A percentile compares a stretch with the other conserved stretches of the same genome.
phyloP scores from a whole-genome alignment of 2,888 invertebrate species.

The Caenorhabditis sinica region DNA sequence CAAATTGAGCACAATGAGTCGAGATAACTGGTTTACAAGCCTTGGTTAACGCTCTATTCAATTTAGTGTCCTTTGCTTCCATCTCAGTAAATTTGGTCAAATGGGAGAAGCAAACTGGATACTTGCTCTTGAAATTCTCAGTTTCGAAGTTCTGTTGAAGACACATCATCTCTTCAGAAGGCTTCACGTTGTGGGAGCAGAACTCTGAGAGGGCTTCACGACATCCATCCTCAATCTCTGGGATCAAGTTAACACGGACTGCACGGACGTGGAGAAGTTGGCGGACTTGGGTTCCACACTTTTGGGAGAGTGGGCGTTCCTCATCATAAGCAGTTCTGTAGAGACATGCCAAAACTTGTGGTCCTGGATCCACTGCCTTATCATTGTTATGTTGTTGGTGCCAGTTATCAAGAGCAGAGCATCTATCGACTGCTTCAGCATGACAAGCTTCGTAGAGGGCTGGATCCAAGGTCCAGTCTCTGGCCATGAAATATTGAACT shows the following conservation, averaged over 20 bases:
- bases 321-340: constrained; percentile 87
- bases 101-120: constrained; percentile 88
- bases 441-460: constrained; percentile 92
- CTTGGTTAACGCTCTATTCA: constrained; percentile 92
- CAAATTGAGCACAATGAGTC: constrained; percentile 87
- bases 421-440: constrained; percentile 88
- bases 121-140: constrained; percentile 80
- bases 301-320: constrained; percentile 84
- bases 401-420: constrained; percentile 81
- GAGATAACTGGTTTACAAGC: constrained; percentile 91
- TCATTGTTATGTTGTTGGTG: constrained; percentile 75
- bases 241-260: constrained; percentile 93
- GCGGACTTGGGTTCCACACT: constrained; percentile 89
- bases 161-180: constrained; percentile 90
- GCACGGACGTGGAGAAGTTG: constrained; percentile 95
- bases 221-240: constrained; percentile 94
- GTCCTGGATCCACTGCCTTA: constrained; percentile 89
- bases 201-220: constrained; percentile 90
- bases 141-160: constrained; percentile 88
- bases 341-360: constrained; percentile 93
- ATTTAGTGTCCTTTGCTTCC: constrained; percentile 91
- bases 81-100: constrained; percentile 92
- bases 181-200: constrained; percentile 89
- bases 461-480: constrained; percentile 95
- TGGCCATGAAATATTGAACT: constrained; percentile 95